Percentiles rank a stretch among this genome's conserved stretches.
Conservation (phyloP, 2,113 vertebrate species). For the Mesitornis unicolor region DNA sequence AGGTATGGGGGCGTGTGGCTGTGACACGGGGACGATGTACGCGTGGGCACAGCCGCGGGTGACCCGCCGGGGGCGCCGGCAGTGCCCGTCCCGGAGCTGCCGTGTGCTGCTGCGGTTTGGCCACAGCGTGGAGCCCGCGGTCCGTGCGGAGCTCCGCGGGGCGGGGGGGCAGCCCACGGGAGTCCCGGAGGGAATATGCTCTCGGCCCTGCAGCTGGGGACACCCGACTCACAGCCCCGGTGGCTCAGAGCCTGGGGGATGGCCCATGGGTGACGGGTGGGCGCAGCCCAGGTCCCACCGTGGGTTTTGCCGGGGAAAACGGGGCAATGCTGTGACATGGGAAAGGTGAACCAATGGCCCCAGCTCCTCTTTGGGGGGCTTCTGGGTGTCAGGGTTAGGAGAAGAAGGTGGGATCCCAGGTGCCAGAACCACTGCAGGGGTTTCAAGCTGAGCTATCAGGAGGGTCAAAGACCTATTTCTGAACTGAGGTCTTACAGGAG, state of each 20-base stretch:
- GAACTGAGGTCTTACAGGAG: not conserved
- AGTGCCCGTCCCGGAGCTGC: not conserved
- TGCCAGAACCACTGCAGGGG: not conserved
- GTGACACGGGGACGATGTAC: fast-evolving
- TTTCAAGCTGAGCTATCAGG: not conserved
- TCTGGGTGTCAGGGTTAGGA: too few relatives aligned
- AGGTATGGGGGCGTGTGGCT: fast-evolving
- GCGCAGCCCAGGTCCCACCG: too few relatives aligned
- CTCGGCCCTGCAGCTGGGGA: too few relatives aligned
- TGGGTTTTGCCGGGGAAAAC: too few relatives aligned
- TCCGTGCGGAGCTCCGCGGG: not conserved
- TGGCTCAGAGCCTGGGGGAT: too few relatives aligned
- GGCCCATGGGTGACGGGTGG: too few relatives aligned
- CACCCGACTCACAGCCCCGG: too few relatives aligned
- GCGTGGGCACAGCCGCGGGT: not conserved
- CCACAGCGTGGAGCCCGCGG: slow-evolving; percentile 46
- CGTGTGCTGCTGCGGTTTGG: not conserved
- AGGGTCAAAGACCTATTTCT: not conserved
- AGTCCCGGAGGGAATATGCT: not conserved
- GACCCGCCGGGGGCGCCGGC: not conserved
- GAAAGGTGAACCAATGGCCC: too few relatives aligned
- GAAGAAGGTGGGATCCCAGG: too few relatives aligned
- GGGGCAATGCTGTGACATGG: too few relatives aligned
- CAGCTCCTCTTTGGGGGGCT: too few relatives aligned
- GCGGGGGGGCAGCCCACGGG: not conserved